Base-by-base conservation (phyloP, 2,888 invertebrate species). In the Sussaba pulchella region DNA sequence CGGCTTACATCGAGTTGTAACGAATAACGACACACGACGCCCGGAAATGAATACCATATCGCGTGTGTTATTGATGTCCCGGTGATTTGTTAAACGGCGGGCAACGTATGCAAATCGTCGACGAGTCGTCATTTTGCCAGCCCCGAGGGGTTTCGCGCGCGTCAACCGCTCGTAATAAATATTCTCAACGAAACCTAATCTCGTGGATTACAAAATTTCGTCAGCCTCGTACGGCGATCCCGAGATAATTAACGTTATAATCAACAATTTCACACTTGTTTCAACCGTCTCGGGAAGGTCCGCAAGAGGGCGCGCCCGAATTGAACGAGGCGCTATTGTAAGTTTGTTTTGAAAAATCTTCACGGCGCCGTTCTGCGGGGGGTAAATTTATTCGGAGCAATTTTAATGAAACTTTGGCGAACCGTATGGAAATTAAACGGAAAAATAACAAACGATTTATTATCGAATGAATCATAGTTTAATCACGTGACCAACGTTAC, bases 41-140 rank as follows among this genome's bases (percentile, higher is more conserved):
- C n/a, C 57, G 8, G 9, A 36, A 57, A 36, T 6, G 31, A 31
- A 57, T 57, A n/a, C 57, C 36, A 36, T 6, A n/a, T n/a, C n/a
- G n/a, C n/a, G n/a, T 9, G 36, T 26, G 31, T 57, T 57, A 57
- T 57, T 57, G 57, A 57, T 57, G 57, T 17, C 31, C 17, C 14
- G 57, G 31, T 17, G 31, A 57, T 57, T 36, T 57, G 57, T 57
- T n/a, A 57, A 57, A 57, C 31, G 57, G 31, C 57, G 57, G 57
- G 17, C n/a, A 57, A 57, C n/a, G 31, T 57, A 57, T 57, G 57
- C 57, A 57, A 57, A 57, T 57, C n/a, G n/a, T n/a, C n/a, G 57
- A 31, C 31, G 17, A 36, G 14, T 57, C 31, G 14, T 17, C 14
- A 14, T 31, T n/a, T n/a, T n/a, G n/a, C n/a, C n/a, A n/a, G 17